Conservation (phyloP, 2,797 vertebrate genomes). For the Pogoniulus pusillus region DNA sequence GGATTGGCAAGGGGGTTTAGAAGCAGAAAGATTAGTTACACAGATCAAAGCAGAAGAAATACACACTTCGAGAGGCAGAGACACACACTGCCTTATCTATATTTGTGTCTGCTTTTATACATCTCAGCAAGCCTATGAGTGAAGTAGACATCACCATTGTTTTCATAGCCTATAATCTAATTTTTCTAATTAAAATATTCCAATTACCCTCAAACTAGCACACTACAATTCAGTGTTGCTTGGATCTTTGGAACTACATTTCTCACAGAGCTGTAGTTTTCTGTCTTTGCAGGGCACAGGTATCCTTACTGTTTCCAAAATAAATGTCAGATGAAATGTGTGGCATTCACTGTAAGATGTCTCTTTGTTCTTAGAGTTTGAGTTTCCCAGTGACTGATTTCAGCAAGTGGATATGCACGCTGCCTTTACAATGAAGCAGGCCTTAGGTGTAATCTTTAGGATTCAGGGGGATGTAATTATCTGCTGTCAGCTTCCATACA, state of each 20-base stretch:
- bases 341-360: background rate
- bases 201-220: too few relatives aligned
- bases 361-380: background rate
- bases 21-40: too few relatives aligned
- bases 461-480: background rate
- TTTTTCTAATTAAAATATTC: too few relatives aligned
- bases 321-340: background rate
- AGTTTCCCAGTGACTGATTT: background rate
- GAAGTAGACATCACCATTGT: too few relatives aligned
- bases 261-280: background rate
- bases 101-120: too few relatives aligned
- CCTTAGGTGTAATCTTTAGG: background rate
- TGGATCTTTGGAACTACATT: background rate
- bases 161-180: too few relatives aligned
- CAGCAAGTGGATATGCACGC: background rate
- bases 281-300: background rate
- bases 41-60: too few relatives aligned
- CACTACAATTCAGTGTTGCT: background rate
- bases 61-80: too few relatives aligned
- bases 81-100: too few relatives aligned
- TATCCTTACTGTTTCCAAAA: background rate
- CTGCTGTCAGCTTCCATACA: background rate
- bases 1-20: too few relatives aligned
- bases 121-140: too few relatives aligned
- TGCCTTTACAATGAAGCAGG: background rate